Evolutionary conservation across 2,113 vertebrate species (phyloP), one percentile per base, ranked within the genome.

Genomic region (Meles meles): DNA sequence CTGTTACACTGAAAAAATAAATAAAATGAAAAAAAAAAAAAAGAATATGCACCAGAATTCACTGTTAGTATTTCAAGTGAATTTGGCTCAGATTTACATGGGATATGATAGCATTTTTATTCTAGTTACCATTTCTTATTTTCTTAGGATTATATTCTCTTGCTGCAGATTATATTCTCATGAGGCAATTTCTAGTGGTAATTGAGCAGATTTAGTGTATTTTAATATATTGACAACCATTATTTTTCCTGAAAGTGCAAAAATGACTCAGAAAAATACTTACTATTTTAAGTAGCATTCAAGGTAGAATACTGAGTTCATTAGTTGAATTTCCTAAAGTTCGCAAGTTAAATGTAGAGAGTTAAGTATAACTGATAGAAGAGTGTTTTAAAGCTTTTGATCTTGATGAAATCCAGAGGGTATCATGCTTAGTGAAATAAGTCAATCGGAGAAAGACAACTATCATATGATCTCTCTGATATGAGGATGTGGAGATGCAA

Each of bases 251-350:
- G 18, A 92, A 44, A 92, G 52, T 76, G 12, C 59, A 90, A 80
- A 95, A 59, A 71, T 93, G 23, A 67, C 67, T 86, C 23, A 83
- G 85, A 90, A 93, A 85, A 93, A 59, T 55, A 87, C 59, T 69
- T 61, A 12, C 87, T 71, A 8, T 92, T 87, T 94, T 84, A 92
- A 83, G 34, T 63, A 77, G 29, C 49, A 71, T 81, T 92, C 8
- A 59, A 47, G 15, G 31, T 67, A 42, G 42, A 88, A 71, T 84
- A 92, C 17, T 89, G 55, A 44, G 17, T 69, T 90, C 29, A 29
- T 85, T 72, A 85, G 31, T 23, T 88, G 71, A 93, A 52, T 79
- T 57, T 91, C 42, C 61, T 82, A 49, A 96, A 67, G 49, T 44
- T 95, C 47, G 25, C 13, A 39, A 61, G 34, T 52, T 93, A 74